These are phyloP conservation scores for Cecropterus lyciades DNA, from an alignment of 1,140 invertebrate species.

Conservation along the genomic window DNA sequence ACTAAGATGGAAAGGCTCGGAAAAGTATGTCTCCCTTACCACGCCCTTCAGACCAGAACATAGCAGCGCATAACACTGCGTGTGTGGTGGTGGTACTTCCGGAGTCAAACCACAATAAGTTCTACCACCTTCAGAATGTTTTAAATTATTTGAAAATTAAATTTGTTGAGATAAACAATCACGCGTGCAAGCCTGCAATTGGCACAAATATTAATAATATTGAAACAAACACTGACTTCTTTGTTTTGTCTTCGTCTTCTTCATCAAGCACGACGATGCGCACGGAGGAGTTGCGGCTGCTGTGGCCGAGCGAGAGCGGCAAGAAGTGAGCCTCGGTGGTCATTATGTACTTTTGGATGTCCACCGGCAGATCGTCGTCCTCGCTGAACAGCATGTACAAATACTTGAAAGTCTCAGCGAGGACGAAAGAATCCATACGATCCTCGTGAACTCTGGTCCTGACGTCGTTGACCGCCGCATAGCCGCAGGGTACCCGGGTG, in stretches of 20 bases:
- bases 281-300: constrained; percentile 58
- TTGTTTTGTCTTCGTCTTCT: constrained; percentile 85
- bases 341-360: constrained; percentile 98
- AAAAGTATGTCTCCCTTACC: too few relatives aligned
- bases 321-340: constrained; percentile 98
- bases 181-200: too few relatives aligned
- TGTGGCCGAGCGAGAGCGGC: constrained; percentile 90
- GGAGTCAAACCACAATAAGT: too few relatives aligned
- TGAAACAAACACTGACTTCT: constrained; percentile 77
- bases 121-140: too few relatives aligned
- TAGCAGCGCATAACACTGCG: too few relatives aligned
- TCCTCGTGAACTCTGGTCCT: constrained; percentile 95
- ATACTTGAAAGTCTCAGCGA: constrained; percentile 99
- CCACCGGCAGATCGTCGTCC: constrained; percentile 92
- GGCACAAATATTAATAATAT: too few relatives aligned
- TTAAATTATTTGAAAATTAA: too few relatives aligned
- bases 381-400: constrained; percentile 97
- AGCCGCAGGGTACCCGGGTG: constrained; percentile 97
- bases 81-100: too few relatives aligned
- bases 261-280: constrained; percentile 64
- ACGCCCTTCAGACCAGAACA: too few relatives aligned
- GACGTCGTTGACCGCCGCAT: constrained; percentile 98
- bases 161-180: too few relatives aligned
- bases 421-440: constrained; percentile 98
- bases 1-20: too few relatives aligned